Conservation (phyloP, 2,888 invertebrate genomes). For the Nemapogon koenigi region DNA sequence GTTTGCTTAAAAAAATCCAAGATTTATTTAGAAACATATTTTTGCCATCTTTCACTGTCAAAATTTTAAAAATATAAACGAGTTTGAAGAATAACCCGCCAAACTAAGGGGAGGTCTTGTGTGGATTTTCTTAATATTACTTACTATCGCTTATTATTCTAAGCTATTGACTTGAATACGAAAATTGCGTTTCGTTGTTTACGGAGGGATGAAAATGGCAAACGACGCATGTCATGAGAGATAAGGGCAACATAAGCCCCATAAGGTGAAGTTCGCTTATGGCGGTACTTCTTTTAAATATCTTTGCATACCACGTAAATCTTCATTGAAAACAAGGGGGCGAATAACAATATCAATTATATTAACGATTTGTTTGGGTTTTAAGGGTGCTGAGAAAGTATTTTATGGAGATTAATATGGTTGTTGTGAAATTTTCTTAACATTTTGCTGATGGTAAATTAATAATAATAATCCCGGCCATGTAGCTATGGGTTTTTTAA, state of each 20-base stretch:
- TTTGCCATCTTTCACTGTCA: too few relatives aligned
- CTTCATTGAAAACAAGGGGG: constrained; percentile 29
- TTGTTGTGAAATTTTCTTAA: neutral
- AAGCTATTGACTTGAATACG: constrained; percentile 60
- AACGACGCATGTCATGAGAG: constrained; percentile 32
- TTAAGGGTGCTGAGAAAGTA: neutral
- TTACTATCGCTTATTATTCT: constrained; percentile 62
- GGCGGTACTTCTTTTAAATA: constrained; percentile 21
- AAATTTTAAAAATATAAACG: neutral
- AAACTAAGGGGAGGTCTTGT: constrained; percentile 32
- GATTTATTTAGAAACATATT: too few relatives aligned
- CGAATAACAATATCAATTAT: constrained; percentile 33
- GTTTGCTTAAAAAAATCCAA: too few relatives aligned
- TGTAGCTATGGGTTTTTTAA: too few relatives aligned
- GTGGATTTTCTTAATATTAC: constrained; percentile 55
- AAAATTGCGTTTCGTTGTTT: constrained; percentile 61
- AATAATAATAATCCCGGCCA: too few relatives aligned
- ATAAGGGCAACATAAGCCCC: constrained; percentile 29
- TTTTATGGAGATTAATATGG: neutral
- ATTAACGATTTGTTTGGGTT: constrained; percentile 2
- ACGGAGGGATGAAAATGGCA: constrained; percentile 32
- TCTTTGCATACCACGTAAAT: constrained; percentile 37
- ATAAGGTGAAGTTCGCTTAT: constrained; percentile 5
- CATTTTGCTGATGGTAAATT: too few relatives aligned
- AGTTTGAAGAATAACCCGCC: constrained; percentile 3